Evolutionary conservation across 2,888 invertebrate species (phyloP).

Genomic region (Lissocephala sabroskyi): DNA sequence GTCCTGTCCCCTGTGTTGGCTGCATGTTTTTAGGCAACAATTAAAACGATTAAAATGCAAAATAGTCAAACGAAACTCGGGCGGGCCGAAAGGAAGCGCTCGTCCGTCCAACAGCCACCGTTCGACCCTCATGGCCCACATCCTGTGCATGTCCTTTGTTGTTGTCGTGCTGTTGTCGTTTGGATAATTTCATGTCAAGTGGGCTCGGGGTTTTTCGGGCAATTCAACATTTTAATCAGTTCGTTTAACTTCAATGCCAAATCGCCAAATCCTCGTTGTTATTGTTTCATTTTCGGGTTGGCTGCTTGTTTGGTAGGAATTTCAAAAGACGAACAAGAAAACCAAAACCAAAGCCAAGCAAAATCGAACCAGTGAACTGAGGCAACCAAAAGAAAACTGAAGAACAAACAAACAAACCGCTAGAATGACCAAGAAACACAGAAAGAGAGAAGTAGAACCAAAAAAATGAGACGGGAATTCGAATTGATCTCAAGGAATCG

Average conservation of each 20-base stretch:
- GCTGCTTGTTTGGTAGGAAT: no score
- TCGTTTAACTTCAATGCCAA: slow-evolving; percentile 42
- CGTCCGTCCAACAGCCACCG: background rate
- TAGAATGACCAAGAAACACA: no score
- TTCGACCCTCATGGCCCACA: no score
- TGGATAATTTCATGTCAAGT: slow-evolving; percentile 16
- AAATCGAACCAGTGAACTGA: background rate
- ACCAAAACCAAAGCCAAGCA: background rate
- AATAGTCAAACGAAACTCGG: slow-evolving; percentile 46
- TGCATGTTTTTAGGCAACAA: slow-evolving; percentile 40
- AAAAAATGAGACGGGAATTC: no score
- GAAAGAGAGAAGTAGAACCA: no score
- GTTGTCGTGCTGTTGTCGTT: background rate
- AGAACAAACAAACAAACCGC: background rate
- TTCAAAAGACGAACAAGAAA: background rate
- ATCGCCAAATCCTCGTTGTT: slow-evolving; percentile 23
- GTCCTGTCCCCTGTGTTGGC: slow-evolving; percentile 8
- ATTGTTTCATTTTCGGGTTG: slow-evolving; percentile 1
- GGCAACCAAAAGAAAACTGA: background rate
- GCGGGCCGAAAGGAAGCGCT: no score
- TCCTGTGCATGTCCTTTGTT: no score
- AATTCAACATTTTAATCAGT: slow-evolving; percentile 51
- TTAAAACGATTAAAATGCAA: slow-evolving; percentile 62
- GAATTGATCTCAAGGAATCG: no score
- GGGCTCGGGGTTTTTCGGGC: slow-evolving; percentile 33